A percentile compares a stretch with the other conserved stretches of the same genome.
Evolutionary conservation across 2,888 invertebrate genomes (phyloP).

Genomic region (Polymixis lichenea): DNA sequence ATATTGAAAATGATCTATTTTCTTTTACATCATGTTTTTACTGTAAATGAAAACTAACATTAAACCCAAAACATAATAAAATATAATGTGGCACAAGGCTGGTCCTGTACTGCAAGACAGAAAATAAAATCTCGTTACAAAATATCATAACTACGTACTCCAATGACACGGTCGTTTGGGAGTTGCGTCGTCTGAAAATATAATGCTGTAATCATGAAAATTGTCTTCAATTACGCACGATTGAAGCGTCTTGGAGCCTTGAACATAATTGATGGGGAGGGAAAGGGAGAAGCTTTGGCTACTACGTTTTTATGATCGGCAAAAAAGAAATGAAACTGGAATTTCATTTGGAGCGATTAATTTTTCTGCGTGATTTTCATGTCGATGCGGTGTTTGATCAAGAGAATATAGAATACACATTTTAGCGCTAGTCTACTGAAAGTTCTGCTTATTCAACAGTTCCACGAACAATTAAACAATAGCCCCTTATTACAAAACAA

Average conservation of each 20-base stretch:
- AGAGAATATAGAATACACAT: not conserved
- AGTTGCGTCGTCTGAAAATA: constrained; percentile 30
- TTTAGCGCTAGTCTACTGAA: too few relatives aligned
- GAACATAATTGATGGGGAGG: constrained; percentile 26
- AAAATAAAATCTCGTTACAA: constrained; percentile 16
- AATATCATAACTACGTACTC: constrained; percentile 24
- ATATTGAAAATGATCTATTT: not conserved
- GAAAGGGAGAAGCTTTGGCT: not conserved
- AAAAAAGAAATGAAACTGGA: not conserved
- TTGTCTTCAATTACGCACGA: constrained; percentile 37
- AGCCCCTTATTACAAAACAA: too few relatives aligned
- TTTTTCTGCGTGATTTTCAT: not conserved
- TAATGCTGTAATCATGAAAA: constrained; percentile 49
- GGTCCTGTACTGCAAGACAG: not conserved
- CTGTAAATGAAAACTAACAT: not conserved
- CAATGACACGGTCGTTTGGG: constrained; percentile 34
- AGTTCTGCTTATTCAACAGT: not conserved
- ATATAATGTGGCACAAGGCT: constrained; percentile 21
- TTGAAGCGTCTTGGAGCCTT: constrained; percentile 32
- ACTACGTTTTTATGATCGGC: not conserved
- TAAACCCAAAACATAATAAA: not conserved
- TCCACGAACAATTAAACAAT: too few relatives aligned
- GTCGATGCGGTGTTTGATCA: not conserved
- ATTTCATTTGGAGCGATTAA: not conserved
- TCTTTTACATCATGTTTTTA: not conserved